phyloP scores from a whole-genome alignment of 64 coral and sea anemone genomes.

The Hydrozoanthus tunicans region DNA sequence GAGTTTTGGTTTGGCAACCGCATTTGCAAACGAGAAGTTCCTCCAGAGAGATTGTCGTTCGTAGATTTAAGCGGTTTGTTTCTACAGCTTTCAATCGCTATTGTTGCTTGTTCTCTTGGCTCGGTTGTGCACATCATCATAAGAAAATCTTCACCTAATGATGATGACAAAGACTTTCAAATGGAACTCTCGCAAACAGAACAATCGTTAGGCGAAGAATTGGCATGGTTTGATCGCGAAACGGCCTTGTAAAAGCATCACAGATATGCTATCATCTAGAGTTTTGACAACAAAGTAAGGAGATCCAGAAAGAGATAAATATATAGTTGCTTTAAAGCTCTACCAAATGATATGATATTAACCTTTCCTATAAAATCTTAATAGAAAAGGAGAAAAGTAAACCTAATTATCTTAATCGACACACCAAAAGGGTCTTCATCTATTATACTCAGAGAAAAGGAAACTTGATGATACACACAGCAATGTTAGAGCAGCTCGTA shows the following conservation, averaged over 20 bases:
- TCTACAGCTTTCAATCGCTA: slow-evolving; percentile 66
- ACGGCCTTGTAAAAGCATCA: slow-evolving; percentile 19
- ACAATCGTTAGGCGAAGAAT: background rate
- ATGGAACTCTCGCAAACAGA: slow-evolving; percentile 3
- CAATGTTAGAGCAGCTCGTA: no score
- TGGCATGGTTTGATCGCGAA: slow-evolving; percentile 12
- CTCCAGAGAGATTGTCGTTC: slow-evolving; percentile 37
- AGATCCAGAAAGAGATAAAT: no score
- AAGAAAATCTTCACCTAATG: slow-evolving; percentile 7
- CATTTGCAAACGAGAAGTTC: slow-evolving; percentile 25
- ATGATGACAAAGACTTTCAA: background rate
- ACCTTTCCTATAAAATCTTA: no score
- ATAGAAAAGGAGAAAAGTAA: no score
- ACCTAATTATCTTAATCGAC: no score
- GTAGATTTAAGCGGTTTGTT: slow-evolving; percentile 44
- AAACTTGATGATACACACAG: no score
- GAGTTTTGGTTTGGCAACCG: slow-evolving; percentile 55
- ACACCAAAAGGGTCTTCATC: no score
- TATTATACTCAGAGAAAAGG: no score
- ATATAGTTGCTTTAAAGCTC: no score
- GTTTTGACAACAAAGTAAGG: no score
- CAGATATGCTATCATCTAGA: no score
- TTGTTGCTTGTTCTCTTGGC: slow-evolving; percentile 69
- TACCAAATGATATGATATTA: no score
- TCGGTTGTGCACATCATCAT: slow-evolving; percentile 59